Conservation (phyloP, 2,888 invertebrate genomes). For the Gnatocerus cornutus region DNA sequence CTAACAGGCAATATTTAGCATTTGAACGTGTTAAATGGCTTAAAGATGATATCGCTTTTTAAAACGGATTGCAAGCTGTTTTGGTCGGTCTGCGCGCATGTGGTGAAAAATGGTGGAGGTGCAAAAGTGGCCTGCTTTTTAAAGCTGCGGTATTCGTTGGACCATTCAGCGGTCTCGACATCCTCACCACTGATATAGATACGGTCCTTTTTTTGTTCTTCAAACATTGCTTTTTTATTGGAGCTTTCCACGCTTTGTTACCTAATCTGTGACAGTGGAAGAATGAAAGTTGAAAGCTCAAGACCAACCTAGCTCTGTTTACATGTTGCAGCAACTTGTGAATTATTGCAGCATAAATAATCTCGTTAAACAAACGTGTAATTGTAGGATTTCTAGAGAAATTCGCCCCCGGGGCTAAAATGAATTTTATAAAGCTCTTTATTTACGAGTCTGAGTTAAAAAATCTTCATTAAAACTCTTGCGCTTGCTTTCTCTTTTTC, state of each 20-base stretch:
- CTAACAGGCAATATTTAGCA: slow-evolving; percentile 48
- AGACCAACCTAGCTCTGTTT: neutral
- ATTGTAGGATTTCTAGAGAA: slow-evolving; percentile 4
- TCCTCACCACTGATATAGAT: slow-evolving; percentile 63
- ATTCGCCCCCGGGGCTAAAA: slow-evolving; percentile 3
- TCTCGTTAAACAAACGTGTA: neutral
- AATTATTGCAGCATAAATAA: neutral
- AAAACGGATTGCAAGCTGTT: slow-evolving; percentile 60
- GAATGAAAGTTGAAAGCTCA: slow-evolving; percentile 18
- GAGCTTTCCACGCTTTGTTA: slow-evolving; percentile 43
- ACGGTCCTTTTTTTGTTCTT: slow-evolving; percentile 46
- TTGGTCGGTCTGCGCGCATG: slow-evolving; percentile 48
- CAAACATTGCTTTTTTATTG: slow-evolving; percentile 43
- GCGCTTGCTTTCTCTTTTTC: slow-evolving; percentile 42
- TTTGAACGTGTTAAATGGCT: slow-evolving; percentile 62
- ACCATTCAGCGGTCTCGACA: slow-evolving; percentile 62
- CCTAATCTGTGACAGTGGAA: slow-evolving; percentile 40
- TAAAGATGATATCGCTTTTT: slow-evolving; percentile 67
- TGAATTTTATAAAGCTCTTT: slow-evolving; percentile 19
- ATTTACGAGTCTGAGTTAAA: slow-evolving; percentile 8
- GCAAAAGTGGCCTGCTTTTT: slow-evolving; percentile 66
- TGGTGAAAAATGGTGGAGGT: slow-evolving; percentile 55
- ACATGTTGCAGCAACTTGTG: too few species aligned
- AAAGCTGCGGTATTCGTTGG: slow-evolving; percentile 67
- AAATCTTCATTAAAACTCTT: slow-evolving; percentile 37